Percentiles rank a stretch among this genome's conserved stretches.
Conservation (phyloP, 2,888 invertebrate species). For the Philonicus albiceps region DNA sequence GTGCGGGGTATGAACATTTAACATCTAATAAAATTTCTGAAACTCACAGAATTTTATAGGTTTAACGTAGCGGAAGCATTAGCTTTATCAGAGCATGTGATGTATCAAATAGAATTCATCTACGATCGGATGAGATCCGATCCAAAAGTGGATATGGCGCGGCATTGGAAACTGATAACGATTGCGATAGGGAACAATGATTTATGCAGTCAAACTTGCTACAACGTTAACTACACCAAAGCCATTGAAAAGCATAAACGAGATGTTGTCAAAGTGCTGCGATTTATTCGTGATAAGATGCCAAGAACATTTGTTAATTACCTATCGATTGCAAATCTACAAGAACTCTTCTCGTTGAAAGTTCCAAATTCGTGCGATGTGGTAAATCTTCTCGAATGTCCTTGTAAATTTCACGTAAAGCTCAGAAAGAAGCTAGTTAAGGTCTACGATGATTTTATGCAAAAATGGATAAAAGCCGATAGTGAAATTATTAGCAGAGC, state of each 20-base stretch:
- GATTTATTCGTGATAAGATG: slow-evolving; percentile 67
- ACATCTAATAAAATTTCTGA: background rate
- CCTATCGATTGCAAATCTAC: slow-evolving; percentile 66
- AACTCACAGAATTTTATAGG: slow-evolving; percentile 20
- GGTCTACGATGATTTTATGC: slow-evolving; percentile 60
- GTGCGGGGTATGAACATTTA: slow-evolving; percentile 51
- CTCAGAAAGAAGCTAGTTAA: background rate
- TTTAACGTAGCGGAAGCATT: slow-evolving; percentile 71
- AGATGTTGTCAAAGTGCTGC: slow-evolving; percentile 63
- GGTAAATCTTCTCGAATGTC: slow-evolving; percentile 65
- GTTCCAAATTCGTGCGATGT: slow-evolving; percentile 61
- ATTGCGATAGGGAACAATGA: slow-evolving; percentile 71
- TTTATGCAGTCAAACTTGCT: slow-evolving; percentile 69
- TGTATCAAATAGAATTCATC: slow-evolving; percentile 67
- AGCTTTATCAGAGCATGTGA: slow-evolving; percentile 68
- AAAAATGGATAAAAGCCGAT: slow-evolving; percentile 67
- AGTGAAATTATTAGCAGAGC: slow-evolving; percentile 63
- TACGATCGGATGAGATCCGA: slow-evolving; percentile 66
- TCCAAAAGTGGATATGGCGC: slow-evolving; percentile 65
- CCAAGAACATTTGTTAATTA: slow-evolving; percentile 70
- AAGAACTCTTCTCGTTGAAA: slow-evolving; percentile 59
- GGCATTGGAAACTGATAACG: slow-evolving; percentile 72
- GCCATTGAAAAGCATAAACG: slow-evolving; percentile 64
- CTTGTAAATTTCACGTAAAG: slow-evolving; percentile 62
- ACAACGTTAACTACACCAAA: slow-evolving; percentile 53